These are phyloP conservation scores for Pseudochirops corinnae DNA, from an alignment of 2,797 vertebrate species.

Conservation along the genomic window DNA sequence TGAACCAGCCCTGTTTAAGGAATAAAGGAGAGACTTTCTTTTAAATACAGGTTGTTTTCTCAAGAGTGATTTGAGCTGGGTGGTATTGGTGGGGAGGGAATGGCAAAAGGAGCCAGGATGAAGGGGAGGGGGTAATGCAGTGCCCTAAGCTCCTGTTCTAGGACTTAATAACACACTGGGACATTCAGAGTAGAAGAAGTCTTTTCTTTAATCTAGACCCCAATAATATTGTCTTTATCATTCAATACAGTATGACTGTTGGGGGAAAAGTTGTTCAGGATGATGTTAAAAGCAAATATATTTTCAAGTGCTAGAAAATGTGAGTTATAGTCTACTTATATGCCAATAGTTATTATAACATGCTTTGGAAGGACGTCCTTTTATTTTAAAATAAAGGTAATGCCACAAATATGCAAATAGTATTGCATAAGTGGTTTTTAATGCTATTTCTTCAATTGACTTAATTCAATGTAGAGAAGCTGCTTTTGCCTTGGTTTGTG, in stretches of 20 bases:
- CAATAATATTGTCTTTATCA: neutral
- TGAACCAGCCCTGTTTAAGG: conserved; percentile 96
- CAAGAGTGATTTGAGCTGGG: conserved; percentile 72
- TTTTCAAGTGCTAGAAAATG: conserved; percentile 20
- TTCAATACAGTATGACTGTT: neutral
- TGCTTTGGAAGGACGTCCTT: conserved; percentile 29
- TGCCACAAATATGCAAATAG: conserved; percentile 40
- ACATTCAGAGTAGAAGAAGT: neutral
- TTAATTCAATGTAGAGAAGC: conserved; percentile 14
- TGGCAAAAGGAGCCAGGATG: neutral
- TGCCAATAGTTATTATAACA: conserved; percentile 14
- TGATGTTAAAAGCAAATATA: neutral
- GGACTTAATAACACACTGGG: neutral
- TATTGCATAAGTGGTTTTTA: conserved; percentile 40
- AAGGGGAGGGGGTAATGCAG: neutral
- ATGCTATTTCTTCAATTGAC: conserved; percentile 15
- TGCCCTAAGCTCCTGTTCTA: neutral
- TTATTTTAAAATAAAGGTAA: conserved; percentile 47
- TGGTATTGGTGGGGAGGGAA: neutral
- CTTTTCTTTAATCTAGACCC: neutral
- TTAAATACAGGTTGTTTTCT: conserved; percentile 82
- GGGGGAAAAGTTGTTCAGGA: neutral
- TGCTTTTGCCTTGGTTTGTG: neutral
- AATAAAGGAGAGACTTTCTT: conserved; percentile 84
- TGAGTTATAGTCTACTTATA: neutral